Conservation (phyloP, 2,797 vertebrate species). For the Gila robusta region DNA sequence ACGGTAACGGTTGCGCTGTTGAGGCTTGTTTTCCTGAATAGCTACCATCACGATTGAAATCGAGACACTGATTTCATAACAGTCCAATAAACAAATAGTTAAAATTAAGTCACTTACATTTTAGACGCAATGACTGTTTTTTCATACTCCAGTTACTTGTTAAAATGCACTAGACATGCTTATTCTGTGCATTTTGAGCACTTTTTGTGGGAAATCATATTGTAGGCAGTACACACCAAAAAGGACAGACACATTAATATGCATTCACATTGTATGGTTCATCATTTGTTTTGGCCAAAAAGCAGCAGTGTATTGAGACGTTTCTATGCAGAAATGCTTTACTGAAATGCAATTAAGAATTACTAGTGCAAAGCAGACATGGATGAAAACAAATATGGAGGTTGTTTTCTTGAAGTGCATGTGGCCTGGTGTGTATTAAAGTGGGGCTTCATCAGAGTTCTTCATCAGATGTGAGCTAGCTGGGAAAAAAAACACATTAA, state of each 20-base stretch:
- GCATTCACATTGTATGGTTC: not conserved
- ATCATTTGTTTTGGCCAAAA: constrained; percentile 4
- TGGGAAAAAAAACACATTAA: not conserved
- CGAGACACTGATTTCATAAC: too few species aligned
- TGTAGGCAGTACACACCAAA: not conserved
- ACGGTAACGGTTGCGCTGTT: too few species aligned
- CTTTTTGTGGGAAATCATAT: too few species aligned
- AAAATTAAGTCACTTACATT: too few species aligned
- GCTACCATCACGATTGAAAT: too few species aligned
- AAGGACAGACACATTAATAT: not conserved
- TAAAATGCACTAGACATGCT: too few species aligned
- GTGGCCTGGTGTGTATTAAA: not conserved
- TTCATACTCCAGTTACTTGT: too few species aligned
- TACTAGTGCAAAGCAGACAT: not conserved
- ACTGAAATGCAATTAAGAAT: not conserved
- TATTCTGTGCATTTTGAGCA: too few species aligned
- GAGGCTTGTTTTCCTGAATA: too few species aligned
- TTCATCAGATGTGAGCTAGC: constrained; percentile 3
- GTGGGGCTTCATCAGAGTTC: not conserved
- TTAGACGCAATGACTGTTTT: too few species aligned
- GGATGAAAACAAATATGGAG: constrained; percentile 16
- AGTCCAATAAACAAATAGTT: too few species aligned
- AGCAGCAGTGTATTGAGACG: not conserved
- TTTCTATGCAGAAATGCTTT: not conserved
- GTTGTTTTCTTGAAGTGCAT: constrained; percentile 10